Conservation (phyloP, 2,888 invertebrate species). For the Chloroclysta siterata region DNA sequence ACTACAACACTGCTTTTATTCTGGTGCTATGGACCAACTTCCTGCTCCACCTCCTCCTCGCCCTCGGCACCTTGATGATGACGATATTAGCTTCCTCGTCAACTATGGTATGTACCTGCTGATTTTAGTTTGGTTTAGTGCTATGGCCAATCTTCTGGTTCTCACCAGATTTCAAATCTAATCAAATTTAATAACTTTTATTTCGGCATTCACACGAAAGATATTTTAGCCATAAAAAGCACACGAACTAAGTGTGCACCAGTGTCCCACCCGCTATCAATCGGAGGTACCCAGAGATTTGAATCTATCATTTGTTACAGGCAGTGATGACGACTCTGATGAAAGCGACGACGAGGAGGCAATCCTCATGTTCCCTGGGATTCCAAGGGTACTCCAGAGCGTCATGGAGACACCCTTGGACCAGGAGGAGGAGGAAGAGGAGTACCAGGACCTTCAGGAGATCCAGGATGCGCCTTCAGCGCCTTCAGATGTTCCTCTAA, state of each 20-base stretch:
- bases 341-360: constrained; percentile 13
- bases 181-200: no score
- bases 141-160: constrained; percentile 20
- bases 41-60: constrained; percentile 7
- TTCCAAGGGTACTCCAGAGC: constrained; percentile 16
- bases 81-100: constrained; percentile 12
- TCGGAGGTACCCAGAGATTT: no score
- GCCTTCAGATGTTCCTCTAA: constrained; percentile 10
- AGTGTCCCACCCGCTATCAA: no score
- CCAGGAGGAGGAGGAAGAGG: constrained; percentile 14
- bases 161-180: no score
- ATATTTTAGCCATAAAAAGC: no score
- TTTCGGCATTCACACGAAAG: no score
- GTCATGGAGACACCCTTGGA: constrained; percentile 22
- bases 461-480: constrained; percentile 6
- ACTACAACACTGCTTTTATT: no score
- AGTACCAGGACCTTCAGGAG: background rate
- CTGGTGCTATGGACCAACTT: no score
- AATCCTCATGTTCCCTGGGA: constrained; percentile 5
- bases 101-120: no score
- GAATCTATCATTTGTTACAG: constrained; percentile 20
- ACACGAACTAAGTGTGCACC: no score
- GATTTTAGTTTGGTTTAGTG: constrained; percentile 14
- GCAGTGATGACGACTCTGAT: constrained; percentile 21
- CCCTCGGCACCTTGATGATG: constrained; percentile 15